Base-by-base conservation (phyloP, 2,113 vertebrate species). In the Echinops telfairi region DNA sequence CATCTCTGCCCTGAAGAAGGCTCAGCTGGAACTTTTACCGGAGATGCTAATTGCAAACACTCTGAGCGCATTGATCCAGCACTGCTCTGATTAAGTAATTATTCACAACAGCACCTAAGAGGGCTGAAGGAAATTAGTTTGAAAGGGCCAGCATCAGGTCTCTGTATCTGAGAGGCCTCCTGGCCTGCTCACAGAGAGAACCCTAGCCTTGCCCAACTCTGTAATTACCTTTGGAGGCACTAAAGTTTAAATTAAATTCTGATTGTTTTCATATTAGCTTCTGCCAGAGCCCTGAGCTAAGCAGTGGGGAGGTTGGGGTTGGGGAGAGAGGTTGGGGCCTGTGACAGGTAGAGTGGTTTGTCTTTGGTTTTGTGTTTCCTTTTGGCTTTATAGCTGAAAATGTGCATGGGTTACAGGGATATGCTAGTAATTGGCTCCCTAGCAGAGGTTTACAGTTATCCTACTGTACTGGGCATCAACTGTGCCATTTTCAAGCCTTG, bases 231-330 rank as follows among this genome's bases (percentile, higher is more conserved):
- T 86, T 29, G 1, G 86, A 97, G 93, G 70, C 33, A 79, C 33
- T 66, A 0, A 73, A 82, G 43, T 93, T 97, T 92, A 91, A 97
- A 93, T 97, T 86, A 88, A 40, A 90, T 95, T 95, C 60, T 81
- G 62, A 53, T 91, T 95, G 88, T 95, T 97, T 97, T 95, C 64
- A 9, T 86, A 93, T 97, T 96, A 40, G 27, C n/a, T 96, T 81
- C 89, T 94, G 57, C 91, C 40, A 38, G 64, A 77, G 53, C 76
- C 89, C 94, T 47, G 91, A 86, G 88, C 89, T 81, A 90, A 96
- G 77, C 53, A 5, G 27, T 62, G 25, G 19, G 36, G 47, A 90
- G 75, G 83, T 73, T 14, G 2, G 53, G 14, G 3, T 38, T 25
- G 20, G 36, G 20, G 66, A 60, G 11, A 2, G 3, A 33, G 29